phyloP scores from a whole-genome alignment of 2,888 invertebrate genomes.

The Sympetrum striolatum region DNA sequence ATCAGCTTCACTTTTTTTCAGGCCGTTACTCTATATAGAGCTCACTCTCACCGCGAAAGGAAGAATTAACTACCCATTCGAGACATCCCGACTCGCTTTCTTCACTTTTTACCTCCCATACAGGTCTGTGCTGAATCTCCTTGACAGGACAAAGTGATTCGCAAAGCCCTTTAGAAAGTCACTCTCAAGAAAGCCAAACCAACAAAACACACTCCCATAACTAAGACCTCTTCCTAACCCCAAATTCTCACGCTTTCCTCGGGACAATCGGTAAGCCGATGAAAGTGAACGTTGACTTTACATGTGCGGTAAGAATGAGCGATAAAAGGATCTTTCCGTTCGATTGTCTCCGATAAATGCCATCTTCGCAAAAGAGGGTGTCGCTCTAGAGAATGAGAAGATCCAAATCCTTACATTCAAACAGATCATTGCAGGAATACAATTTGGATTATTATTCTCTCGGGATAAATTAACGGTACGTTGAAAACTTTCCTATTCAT shows the following conservation, averaged over 20 bases:
- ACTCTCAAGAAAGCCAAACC: slow-evolving; percentile 12
- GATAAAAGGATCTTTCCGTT: too few species aligned
- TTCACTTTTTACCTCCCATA: slow-evolving; percentile 16
- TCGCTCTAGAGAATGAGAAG: too few species aligned
- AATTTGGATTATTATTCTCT: too few species aligned
- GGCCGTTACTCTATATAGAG: neutral
- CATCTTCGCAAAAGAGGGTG: too few species aligned
- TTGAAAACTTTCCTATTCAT: too few species aligned
- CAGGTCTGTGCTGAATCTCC: neutral
- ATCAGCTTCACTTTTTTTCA: neutral
- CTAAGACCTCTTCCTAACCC: neutral
- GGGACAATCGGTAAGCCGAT: neutral
- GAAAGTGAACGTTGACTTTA: neutral
- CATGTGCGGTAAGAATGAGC: neutral
- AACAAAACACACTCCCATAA: neutral
- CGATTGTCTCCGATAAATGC: too few species aligned
- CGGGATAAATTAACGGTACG: too few species aligned
- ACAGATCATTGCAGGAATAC: too few species aligned
- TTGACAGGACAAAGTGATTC: slow-evolving; percentile 1
- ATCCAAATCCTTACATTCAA: too few species aligned
- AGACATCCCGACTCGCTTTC: slow-evolving; percentile 18
- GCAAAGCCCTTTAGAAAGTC: slow-evolving; percentile 14
- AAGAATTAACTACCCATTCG: neutral
- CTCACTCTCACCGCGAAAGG: neutral
- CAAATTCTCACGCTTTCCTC: slow-evolving; percentile 27